phyloP scores from a whole-genome alignment of 2,113 vertebrate species.

The Silurus glanis region DNA sequence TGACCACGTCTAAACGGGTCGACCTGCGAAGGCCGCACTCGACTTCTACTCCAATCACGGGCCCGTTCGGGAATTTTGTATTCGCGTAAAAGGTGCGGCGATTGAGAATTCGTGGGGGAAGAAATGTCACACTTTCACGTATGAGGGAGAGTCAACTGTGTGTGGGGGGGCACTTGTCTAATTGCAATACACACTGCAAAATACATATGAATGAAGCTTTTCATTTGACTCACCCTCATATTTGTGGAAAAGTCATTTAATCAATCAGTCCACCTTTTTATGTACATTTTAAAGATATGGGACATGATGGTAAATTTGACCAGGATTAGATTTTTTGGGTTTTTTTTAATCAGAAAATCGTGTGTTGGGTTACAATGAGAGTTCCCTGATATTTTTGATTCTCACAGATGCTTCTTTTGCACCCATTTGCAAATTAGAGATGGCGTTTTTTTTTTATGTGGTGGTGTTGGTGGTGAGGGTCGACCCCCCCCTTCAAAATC shows the following conservation, averaged over 20 bases:
- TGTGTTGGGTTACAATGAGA: not conserved
- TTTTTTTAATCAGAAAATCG: not conserved
- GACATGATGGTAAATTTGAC: not conserved
- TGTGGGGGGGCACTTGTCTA: too few species aligned
- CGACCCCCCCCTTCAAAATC: not conserved
- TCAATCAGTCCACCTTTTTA: slow-evolving; percentile 17
- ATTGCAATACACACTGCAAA: not conserved
- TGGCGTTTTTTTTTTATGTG: not conserved
- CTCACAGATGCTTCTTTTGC: not conserved
- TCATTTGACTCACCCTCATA: not conserved
- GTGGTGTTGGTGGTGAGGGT: not conserved
- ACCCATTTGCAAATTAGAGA: not conserved
- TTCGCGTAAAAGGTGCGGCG: slow-evolving; percentile 31
- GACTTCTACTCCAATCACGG: not conserved
- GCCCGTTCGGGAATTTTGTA: slow-evolving; percentile 23
- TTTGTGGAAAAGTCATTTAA: not conserved
- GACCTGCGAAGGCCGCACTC: not conserved
- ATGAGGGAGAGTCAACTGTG: not conserved
- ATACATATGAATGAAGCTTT: not conserved
- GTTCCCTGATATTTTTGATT: not conserved
- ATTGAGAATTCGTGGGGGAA: not conserved
- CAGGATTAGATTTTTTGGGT: not conserved
- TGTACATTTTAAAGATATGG: not conserved
- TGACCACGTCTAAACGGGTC: slow-evolving; percentile 5
- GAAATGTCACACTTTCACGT: not conserved